phyloP scores from a whole-genome alignment of 2,113 vertebrate genomes.

The Calcarius ornatus region DNA sequence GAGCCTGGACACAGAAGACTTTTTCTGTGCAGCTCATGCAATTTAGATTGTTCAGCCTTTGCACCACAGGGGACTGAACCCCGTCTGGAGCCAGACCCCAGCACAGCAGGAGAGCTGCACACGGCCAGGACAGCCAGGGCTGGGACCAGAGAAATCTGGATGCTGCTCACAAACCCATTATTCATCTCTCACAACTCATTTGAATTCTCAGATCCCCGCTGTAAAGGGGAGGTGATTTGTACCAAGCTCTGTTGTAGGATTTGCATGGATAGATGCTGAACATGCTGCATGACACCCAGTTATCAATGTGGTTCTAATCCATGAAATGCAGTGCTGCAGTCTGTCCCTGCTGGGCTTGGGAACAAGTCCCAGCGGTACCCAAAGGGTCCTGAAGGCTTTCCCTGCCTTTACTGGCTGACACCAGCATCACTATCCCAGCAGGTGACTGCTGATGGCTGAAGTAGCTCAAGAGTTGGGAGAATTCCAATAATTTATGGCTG shows the following conservation, averaged over 20 bases:
- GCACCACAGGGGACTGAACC: neutral
- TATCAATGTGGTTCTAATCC: neutral
- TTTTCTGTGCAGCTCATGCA: neutral
- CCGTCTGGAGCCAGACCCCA: neutral
- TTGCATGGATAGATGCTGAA: neutral
- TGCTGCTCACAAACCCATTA: neutral
- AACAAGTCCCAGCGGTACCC: neutral
- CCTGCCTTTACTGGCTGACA: neutral
- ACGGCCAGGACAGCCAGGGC: neutral
- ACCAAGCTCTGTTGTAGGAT: neutral
- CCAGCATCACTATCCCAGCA: neutral
- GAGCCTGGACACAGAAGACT: neutral
- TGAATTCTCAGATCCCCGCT: neutral
- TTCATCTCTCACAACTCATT: neutral
- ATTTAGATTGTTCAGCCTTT: neutral
- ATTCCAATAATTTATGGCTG: neutral
- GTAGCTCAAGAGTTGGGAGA: neutral
- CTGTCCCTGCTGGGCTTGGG: neutral
- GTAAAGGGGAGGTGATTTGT: neutral
- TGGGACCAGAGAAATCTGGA: neutral
- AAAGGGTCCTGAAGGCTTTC: neutral
- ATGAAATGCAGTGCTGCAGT: neutral
- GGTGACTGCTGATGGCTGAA: neutral
- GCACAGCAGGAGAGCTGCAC: neutral
- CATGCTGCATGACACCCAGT: neutral